Evolutionary conservation across 2,797 vertebrate species (phyloP), one percentile per base, ranked within the genome.

Genomic region (Pelochelys cantorii): DNA sequence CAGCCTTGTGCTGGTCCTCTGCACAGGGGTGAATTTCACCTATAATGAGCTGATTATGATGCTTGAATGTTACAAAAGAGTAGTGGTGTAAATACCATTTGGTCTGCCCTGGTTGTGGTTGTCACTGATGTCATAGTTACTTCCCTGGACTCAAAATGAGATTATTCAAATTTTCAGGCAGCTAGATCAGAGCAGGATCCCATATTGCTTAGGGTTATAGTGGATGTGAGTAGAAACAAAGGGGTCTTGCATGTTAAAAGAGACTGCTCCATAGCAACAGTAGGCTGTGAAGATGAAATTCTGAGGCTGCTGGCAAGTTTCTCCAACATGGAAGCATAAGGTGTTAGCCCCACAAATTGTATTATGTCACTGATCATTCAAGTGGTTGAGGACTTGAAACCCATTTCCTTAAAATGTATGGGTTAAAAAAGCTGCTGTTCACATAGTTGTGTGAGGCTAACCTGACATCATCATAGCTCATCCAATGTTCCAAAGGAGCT

Each of bases 31-130:
- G 22, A 54, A 2, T 37, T 52, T 0, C 29, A 4, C 48, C 60
- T 25, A 13, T 0, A 4, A 13, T 2, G 53, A 83, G 42, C 42
- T 14, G 11, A 14, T 42, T 77, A 37, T 0, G 3, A 3, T 3
- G 14, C 5, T 15, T 1, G 0, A 0, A 5, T 11, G 55, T 75
- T 34, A 0, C 1, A 0, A 12, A 48, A 5, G 17, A 52, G 11
- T 29, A 5, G 0, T 9, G 22, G 3, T 0, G 1, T 0, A 10
- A 79, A 22, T 77, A 2, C 2, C 1, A 0, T 31, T 12, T 11
- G 22, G 57, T 11, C 5, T 3, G 68, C 53, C 52, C 54, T 68
- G 4, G 48, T 0, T 37, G 3, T 3, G 34, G 52, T 55, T 10
- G 0, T 13, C 10, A 14, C 82, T 1, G 54, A 1, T 20, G 13